phyloP scores from a whole-genome alignment of 2,888 invertebrate species.

The Ganaspis brasiliensis region DNA sequence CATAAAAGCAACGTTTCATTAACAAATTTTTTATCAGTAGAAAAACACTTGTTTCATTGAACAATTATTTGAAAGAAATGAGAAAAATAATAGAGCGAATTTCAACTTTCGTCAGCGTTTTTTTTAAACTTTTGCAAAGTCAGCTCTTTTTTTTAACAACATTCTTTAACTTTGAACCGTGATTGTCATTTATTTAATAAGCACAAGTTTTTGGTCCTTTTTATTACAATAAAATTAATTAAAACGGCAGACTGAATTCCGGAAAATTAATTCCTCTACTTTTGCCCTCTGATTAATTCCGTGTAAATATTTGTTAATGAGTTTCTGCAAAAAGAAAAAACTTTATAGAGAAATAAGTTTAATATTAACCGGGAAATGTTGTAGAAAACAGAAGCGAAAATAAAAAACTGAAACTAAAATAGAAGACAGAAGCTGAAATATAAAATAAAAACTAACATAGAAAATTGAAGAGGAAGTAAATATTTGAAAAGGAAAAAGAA shows the following conservation, averaged over 20 bases:
- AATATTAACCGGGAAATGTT: not conserved
- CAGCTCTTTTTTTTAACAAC: not conserved
- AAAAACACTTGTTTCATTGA: constrained; percentile 15
- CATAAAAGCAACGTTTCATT: constrained; percentile 6
- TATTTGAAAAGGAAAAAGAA: too few relatives aligned
- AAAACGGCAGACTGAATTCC: not conserved
- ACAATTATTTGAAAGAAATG: constrained; percentile 8
- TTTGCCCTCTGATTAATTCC: not conserved
- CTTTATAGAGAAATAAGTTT: not conserved
- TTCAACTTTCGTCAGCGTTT: constrained; percentile 44
- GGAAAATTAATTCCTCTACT: not conserved
- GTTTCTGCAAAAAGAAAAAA: not conserved
- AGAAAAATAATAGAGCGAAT: constrained; percentile 54
- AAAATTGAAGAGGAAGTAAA: too few relatives aligned
- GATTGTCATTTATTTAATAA: constrained; percentile 11
- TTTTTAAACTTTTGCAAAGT: constrained; percentile 35
- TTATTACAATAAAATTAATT: not conserved
- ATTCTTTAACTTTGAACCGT: constrained; percentile 20
- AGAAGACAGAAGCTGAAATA: too few relatives aligned
- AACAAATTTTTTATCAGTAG: not conserved
- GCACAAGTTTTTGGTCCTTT: not conserved
- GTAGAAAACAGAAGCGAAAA: too few relatives aligned
- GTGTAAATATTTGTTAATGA: not conserved
- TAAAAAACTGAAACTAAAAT: too few relatives aligned
- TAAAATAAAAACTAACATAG: too few relatives aligned